A percentile compares a stretch with the other conserved stretches of the same genome.
Evolutionary conservation across 2,797 vertebrate genomes (phyloP).

Genomic region (Chromis chromis): DNA sequence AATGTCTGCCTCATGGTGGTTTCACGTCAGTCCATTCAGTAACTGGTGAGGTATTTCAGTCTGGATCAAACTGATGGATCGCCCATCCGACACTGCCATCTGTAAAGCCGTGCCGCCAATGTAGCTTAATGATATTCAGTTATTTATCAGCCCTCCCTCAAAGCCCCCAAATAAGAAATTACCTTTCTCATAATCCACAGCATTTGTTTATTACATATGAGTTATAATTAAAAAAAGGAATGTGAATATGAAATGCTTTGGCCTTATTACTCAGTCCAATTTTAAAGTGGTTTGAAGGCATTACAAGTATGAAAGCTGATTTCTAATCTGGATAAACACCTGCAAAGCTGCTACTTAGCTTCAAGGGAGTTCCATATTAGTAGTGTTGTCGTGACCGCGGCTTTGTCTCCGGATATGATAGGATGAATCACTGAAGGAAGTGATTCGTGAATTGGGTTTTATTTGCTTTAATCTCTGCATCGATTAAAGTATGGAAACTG

Average conservation of each 20-base stretch:
- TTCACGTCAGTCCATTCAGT: neutral
- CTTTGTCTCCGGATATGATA: constrained; percentile 49
- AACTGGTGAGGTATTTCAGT: neutral
- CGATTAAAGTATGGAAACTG: constrained; percentile 52
- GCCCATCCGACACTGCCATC: neutral
- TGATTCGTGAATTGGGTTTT: constrained; percentile 47
- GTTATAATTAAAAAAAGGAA: constrained; percentile 54
- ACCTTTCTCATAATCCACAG: constrained; percentile 22
- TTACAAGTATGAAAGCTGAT: constrained; percentile 59
- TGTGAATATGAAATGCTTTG: constrained; percentile 45
- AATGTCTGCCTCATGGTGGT: neutral
- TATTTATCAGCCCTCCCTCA: constrained; percentile 10
- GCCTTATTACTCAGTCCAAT: constrained; percentile 69
- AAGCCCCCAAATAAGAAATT: constrained; percentile 37
- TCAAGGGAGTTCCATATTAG: constrained; percentile 63
- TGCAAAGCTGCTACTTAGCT: constrained; percentile 68
- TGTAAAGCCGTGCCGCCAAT: neutral
- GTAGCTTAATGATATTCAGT: neutral
- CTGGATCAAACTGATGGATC: neutral
- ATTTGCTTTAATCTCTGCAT: constrained; percentile 58
- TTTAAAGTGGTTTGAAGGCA: constrained; percentile 74
- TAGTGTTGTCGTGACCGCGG: constrained; percentile 38
- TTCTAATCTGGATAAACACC: constrained; percentile 74
- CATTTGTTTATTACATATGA: constrained; percentile 60
- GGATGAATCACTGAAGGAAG: constrained; percentile 36